phyloP scores from a whole-genome alignment of 2,797 vertebrate species.

The Cephalopachus bancanus region DNA sequence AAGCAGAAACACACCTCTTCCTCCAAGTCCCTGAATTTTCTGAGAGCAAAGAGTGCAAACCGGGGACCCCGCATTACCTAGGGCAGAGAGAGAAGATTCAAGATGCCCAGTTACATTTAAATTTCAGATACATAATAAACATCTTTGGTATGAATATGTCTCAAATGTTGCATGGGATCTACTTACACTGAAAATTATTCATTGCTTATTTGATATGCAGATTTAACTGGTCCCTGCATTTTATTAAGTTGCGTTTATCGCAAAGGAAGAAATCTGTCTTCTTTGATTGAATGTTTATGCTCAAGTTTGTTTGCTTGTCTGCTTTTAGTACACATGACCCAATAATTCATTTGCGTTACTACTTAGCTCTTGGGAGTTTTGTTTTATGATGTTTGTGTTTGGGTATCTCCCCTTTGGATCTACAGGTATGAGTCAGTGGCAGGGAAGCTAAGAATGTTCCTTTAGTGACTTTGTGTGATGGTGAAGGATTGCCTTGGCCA shows the following conservation, averaged over 20 bases:
- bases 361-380: background rate
- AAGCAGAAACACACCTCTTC: rapidly evolving
- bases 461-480: too few relatives aligned
- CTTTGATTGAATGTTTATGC: too few relatives aligned
- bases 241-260: too few relatives aligned
- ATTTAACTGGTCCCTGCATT: background rate
- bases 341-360: rapidly evolving
- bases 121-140: background rate
- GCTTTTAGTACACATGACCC: rapidly evolving
- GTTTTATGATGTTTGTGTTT: too few relatives aligned
- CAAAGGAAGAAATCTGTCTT: background rate
- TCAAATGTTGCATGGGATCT: rapidly evolving
- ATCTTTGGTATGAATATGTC: background rate
- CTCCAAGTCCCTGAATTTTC: too few relatives aligned
- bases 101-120: rapidly evolving
- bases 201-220: rapidly evolving
- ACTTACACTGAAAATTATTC: background rate
- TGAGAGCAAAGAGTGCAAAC: rapidly evolving
- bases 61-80: rapidly evolving
- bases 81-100: background rate
- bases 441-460: too few relatives aligned
- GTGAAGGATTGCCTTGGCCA: rapidly evolving
- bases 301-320: background rate
- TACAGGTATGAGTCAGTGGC: rapidly evolving
- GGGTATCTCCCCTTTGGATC: background rate